These are phyloP conservation scores for Troides oblongomaculatus DNA, from an alignment of 2,888 invertebrate genomes.

Conservation along the genomic window DNA sequence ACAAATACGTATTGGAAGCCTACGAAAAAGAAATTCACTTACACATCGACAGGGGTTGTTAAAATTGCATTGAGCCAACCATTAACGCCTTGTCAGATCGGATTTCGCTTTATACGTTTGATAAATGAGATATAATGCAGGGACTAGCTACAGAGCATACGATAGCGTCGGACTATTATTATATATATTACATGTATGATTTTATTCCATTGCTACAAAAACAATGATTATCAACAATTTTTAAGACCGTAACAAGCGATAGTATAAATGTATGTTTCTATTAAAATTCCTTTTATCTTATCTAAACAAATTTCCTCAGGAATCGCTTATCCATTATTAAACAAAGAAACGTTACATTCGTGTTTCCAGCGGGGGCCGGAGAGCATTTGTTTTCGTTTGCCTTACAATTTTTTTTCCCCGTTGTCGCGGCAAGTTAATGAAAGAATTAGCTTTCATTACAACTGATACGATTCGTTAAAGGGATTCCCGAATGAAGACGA, in stretches of 20 bases:
- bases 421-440: constrained; percentile 78
- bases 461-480: constrained; percentile 78
- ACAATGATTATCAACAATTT: background rate
- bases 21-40: constrained; percentile 63
- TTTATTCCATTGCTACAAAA: background rate
- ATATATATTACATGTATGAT: background rate
- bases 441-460: constrained; percentile 80
- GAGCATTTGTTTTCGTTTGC: constrained; percentile 65
- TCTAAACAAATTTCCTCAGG: background rate
- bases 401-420: constrained; percentile 69
- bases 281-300: background rate
- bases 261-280: background rate
- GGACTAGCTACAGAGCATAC: constrained; percentile 27
- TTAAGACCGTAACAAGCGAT: background rate
- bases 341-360: constrained; percentile 8
- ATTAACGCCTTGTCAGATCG: constrained; percentile 80
- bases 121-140: constrained; percentile 68
- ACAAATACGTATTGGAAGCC: constrained; percentile 31
- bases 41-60: constrained; percentile 67
- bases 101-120: constrained; percentile 75
- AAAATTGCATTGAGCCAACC: constrained; percentile 78
- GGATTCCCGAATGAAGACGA: constrained; percentile 76
- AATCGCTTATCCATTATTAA: constrained; percentile 15
- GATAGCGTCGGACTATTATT: constrained; percentile 4
- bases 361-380: constrained; percentile 26